Base-by-base conservation (phyloP, 2,888 invertebrate genomes). In the Poecilus cupreus region DNA sequence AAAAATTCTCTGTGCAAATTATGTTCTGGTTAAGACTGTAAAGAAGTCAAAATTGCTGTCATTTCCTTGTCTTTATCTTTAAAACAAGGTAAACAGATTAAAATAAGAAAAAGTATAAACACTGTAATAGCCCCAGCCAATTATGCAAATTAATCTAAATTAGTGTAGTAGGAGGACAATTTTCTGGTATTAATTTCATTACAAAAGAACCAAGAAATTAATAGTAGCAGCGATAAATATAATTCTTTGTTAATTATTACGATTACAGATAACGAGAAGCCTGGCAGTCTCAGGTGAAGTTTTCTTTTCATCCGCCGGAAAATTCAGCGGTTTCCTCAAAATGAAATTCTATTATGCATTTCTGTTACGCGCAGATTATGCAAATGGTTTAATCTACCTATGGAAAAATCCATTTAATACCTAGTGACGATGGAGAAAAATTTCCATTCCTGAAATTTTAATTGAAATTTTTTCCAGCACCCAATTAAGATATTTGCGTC, bases 321-420 rank as follows among this genome's bases (percentile, higher is more conserved):
- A 37, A 39, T 18, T 68, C 68, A 13, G 26, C 13, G 32, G 32
- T 32, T 32, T 22, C 37, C 11, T 37, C 18, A 74, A 74, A 74
- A 74, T 74, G 51, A 74, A 74, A 16, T 74, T 74, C 74, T 74
- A 74, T 74, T 74, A 74, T 74, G 74, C 74, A 74, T n/a, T 49
- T 74, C 51, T 49, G 74, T 49, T 51, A 74, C 16, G 49, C 32
- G 24, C 24, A 74, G 77, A 77, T 77, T 77, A 77, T 77, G 77
- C 24, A 77, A 77, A 77, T 77, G 39, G 37, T 20, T 77, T 77
- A 60, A 77, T 77, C 77, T 77, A 60, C 77, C 77, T 77, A 77
- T 64, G 77, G 18, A 76, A 76, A 76, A 76, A 76, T 76, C 54
- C 76, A 57, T 76, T 37, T 70, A 70, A 70, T 70, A 70, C 60